phyloP scores from a whole-genome alignment of 2,888 invertebrate genomes.

The Steinernema hermaphroditum region DNA sequence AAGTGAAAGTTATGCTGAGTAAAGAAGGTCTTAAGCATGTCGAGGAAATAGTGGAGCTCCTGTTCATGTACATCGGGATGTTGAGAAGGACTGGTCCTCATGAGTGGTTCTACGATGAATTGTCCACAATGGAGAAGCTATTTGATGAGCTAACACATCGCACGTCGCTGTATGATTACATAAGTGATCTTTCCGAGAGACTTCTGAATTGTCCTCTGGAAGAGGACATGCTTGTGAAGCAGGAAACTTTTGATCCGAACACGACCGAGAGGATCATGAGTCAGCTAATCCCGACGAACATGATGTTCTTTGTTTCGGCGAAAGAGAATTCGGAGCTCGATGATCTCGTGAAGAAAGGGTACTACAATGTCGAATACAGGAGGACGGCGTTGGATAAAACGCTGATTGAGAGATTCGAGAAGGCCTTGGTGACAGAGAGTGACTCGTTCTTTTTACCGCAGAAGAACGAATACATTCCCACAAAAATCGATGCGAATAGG shows the following conservation, averaged over 20 bases:
- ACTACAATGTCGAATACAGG: background rate
- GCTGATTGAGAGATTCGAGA: background rate
- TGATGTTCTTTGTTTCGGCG: background rate
- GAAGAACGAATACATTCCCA: background rate
- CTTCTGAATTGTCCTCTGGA: background rate
- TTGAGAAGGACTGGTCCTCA: conserved; percentile 77
- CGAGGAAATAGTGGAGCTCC: conserved; percentile 80
- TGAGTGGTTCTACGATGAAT: conserved; percentile 90
- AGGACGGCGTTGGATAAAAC: background rate
- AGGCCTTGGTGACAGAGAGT: background rate
- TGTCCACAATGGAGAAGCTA: background rate
- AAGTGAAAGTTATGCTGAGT: conserved; percentile 81
- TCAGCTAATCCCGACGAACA: background rate
- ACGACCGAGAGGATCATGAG: background rate
- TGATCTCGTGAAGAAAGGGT: background rate
- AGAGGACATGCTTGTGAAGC: background rate
- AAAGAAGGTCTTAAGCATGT: conserved; percentile 76
- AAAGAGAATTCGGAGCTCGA: background rate
- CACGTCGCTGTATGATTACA: background rate
- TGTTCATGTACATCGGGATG: conserved; percentile 81
- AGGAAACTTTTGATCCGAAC: background rate
- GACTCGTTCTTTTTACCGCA: background rate
- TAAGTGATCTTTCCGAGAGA: background rate
- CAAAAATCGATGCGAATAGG: background rate
- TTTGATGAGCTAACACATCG: background rate